Conservation (phyloP, 2,113 vertebrate species). For the Gallinago undulata region DNA sequence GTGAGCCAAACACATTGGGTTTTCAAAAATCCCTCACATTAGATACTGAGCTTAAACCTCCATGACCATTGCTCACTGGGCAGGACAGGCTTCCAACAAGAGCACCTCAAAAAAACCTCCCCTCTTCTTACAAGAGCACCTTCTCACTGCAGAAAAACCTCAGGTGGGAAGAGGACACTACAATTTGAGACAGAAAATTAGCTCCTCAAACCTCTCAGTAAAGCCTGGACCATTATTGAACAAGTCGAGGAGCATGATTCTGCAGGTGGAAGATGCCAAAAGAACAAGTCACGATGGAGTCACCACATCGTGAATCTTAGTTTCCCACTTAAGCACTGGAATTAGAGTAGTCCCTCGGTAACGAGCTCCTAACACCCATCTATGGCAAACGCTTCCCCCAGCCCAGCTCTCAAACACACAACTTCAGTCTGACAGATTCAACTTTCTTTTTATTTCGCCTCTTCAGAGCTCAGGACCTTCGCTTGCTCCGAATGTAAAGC, state of each 20-base stretch:
- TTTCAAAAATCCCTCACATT: background rate
- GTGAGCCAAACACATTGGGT: background rate
- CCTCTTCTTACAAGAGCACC: background rate
- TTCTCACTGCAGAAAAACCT: background rate
- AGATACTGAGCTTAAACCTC: background rate
- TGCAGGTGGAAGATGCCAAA: background rate
- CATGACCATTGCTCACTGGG: fast-evolving
- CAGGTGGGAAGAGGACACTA: background rate
- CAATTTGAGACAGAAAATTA: background rate
- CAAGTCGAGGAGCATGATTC: background rate
- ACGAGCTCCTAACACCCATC: background rate
- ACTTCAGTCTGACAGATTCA: background rate
- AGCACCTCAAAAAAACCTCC: background rate
- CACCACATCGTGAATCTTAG: background rate
- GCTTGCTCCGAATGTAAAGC: background rate
- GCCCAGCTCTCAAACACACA: background rate
- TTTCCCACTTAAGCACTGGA: background rate
- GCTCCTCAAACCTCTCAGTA: background rate
- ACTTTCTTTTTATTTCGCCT: background rate
- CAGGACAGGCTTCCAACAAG: background rate
- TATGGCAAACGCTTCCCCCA: background rate
- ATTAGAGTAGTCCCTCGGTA: background rate
- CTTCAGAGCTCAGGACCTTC: background rate
- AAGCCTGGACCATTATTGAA: background rate
- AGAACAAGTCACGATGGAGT: background rate